Base-by-base conservation (phyloP, 2,113 vertebrate genomes). In the Chiloscyllium plagiosum region DNA sequence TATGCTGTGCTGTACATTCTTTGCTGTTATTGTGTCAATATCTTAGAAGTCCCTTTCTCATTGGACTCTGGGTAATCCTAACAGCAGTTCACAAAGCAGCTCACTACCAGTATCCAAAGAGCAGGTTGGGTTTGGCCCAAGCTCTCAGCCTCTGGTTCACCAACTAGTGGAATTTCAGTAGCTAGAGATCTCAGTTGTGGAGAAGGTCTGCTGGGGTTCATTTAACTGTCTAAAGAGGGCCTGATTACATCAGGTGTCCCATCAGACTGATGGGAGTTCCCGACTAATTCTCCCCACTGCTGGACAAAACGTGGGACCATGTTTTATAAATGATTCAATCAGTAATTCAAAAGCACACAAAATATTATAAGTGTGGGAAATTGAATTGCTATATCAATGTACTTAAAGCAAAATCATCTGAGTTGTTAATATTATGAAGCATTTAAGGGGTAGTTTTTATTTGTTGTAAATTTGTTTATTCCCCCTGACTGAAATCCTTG, bases 401-500 rank as follows among this genome's bases (percentile, higher is more conserved):
- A 85, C 61, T 19, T 85, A 83, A 86, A 86, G 52, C 52, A 85
- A 89, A 22, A 6, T 66, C 6, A 42, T 52, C 65, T 42, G 24
- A 47, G 7, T 85, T 85, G 22, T 78, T 86, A 15, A 1, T 15
- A 10, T 33, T n/a, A 4, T 47, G 12, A 96, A 4, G 22, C 93
- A 33, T 29, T 52, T 5, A 78, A 94, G 22, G 42, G 69, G 47
- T 50, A 70, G 42, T 29, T 52, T 95, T 69, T 33, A 24, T 90
- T 95, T 70, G 19, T 70, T 95, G 42, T 70, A 52, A 70, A 76
- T 95, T 72, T 95, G 94, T 95, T 94, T 95, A 52, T 52, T 42
- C 33, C 94, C 66, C 68, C 69, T 72, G 69, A 95, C 47, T 95
- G 52, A 95, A 95, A 72, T 50, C 66, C 94, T 95, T 80, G 97